Percentiles rank a stretch among this genome's conserved stretches.
These are phyloP conservation scores for Acromyrmex charruanus DNA, from an alignment of 1,140 invertebrate genomes.

Conservation along the genomic window DNA sequence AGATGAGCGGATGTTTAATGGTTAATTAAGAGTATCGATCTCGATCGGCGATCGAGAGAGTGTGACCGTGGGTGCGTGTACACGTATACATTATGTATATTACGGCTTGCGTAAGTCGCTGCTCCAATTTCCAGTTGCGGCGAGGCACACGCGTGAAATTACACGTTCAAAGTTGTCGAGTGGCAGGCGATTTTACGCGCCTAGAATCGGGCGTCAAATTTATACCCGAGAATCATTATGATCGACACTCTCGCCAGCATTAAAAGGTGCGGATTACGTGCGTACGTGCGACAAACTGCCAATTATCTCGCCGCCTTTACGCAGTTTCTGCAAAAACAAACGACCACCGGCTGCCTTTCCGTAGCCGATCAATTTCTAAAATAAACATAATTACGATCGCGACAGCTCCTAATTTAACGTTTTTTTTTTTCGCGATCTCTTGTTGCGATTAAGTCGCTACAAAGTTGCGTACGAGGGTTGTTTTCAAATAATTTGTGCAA, in stretches of 20 bases:
- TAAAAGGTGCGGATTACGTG: constrained; percentile 9
- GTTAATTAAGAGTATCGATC: constrained; percentile 66
- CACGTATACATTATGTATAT: constrained; percentile 32
- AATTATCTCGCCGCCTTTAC: constrained; percentile 49
- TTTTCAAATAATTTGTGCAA: not conserved
- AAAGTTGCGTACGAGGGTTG: not conserved
- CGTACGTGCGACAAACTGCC: constrained; percentile 36
- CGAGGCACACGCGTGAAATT: constrained; percentile 64
- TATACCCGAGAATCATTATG: constrained; percentile 48
- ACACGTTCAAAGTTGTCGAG: constrained; percentile 21
- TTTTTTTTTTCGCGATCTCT: not conserved
- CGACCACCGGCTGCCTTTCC: constrained; percentile 2
- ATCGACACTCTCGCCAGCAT: constrained; percentile 42
- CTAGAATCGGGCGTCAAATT: constrained; percentile 38
- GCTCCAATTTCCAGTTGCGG: constrained; percentile 73
- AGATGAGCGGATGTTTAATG: constrained; percentile 38
- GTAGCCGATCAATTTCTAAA: constrained; percentile 5
- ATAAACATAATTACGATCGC: constrained; percentile 38
- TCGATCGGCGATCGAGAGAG: constrained; percentile 48
- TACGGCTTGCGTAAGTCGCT: constrained; percentile 63
- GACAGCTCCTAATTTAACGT: not conserved
- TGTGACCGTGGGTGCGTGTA: constrained; percentile 18
- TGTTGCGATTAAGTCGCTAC: constrained; percentile 17
- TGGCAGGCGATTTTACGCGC: constrained; percentile 61
- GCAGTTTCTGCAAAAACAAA: not conserved